A percentile compares a stretch with the other conserved stretches of the same genome.
These are phyloP conservation scores for Cynodonichthys magdalenae DNA, from an alignment of 2,797 vertebrate species.

Conservation along the genomic window DNA sequence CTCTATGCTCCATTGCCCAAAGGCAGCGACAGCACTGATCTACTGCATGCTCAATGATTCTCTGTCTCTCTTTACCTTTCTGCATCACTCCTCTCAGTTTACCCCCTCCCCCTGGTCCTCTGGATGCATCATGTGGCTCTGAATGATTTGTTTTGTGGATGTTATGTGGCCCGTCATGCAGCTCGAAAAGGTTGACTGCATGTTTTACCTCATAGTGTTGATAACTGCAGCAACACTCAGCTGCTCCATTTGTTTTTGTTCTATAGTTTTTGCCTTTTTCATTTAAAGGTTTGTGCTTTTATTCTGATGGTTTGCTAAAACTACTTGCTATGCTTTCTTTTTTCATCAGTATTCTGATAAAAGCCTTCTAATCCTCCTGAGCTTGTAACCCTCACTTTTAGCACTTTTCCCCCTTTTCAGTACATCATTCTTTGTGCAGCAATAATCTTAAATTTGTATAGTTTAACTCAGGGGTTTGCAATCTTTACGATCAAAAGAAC, in stretches of 20 bases:
- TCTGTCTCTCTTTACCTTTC: conserved; percentile 39
- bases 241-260: background rate
- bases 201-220: conserved; percentile 25
- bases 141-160: conserved; percentile 42
- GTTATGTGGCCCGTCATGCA: conserved; percentile 33
- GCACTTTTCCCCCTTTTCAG: too few species aligned
- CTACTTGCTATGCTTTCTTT: too few species aligned
- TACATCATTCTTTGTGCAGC: too few species aligned
- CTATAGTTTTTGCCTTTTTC: background rate
- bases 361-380: too few species aligned
- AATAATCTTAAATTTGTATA: too few species aligned
- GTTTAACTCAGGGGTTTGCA: too few species aligned
- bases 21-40: conserved; percentile 68
- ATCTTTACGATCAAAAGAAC: too few species aligned
- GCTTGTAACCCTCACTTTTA: too few species aligned
- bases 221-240: conserved; percentile 1
- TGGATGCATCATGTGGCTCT: conserved; percentile 48
- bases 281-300: too few species aligned
- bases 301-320: too few species aligned
- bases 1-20: conserved; percentile 68
- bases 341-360: too few species aligned
- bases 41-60: conserved; percentile 59
- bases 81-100: conserved; percentile 33
- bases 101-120: conserved; percentile 14
- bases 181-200: conserved; percentile 39